These are phyloP conservation scores for Paratilapia polleni DNA, from an alignment of 2,113 vertebrate genomes.

Conservation along the genomic window DNA sequence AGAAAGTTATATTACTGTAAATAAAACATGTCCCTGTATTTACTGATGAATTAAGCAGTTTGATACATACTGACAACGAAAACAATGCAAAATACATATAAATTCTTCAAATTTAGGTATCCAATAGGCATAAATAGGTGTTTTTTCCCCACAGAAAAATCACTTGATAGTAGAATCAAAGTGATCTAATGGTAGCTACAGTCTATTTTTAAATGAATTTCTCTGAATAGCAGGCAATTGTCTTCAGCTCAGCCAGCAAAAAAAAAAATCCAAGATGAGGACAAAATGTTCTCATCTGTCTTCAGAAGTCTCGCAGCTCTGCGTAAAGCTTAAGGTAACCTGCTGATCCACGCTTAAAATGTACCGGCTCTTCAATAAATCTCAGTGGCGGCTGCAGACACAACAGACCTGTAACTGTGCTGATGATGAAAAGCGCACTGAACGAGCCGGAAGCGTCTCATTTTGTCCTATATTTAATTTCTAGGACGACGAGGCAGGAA, in stretches of 20 bases:
- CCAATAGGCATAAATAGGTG: neutral
- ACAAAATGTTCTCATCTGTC: conserved; percentile 42
- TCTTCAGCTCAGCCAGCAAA: neutral
- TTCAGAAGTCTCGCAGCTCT: conserved; percentile 20
- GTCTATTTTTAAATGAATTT: neutral
- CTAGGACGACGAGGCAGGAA: conserved; percentile 45
- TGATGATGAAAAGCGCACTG: neutral
- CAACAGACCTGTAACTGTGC: neutral
- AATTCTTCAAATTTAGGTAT: neutral
- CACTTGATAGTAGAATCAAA: neutral
- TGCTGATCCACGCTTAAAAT: conserved; percentile 4
- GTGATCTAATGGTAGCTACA: neutral
- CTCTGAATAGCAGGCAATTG: no score
- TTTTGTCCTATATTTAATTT: conserved; percentile 44
- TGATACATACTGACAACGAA: neutral
- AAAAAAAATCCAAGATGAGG: neutral
- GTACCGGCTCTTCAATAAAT: neutral
- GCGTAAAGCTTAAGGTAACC: neutral
- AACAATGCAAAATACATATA: neutral
- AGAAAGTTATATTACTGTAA: neutral
- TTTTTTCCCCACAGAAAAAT: neutral
- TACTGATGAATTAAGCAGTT: neutral
- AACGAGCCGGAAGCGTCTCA: neutral
- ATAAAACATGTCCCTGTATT: neutral
- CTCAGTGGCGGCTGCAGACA: neutral